Conservation (phyloP, 2,113 vertebrate genomes). For the Hystrix cristata region DNA sequence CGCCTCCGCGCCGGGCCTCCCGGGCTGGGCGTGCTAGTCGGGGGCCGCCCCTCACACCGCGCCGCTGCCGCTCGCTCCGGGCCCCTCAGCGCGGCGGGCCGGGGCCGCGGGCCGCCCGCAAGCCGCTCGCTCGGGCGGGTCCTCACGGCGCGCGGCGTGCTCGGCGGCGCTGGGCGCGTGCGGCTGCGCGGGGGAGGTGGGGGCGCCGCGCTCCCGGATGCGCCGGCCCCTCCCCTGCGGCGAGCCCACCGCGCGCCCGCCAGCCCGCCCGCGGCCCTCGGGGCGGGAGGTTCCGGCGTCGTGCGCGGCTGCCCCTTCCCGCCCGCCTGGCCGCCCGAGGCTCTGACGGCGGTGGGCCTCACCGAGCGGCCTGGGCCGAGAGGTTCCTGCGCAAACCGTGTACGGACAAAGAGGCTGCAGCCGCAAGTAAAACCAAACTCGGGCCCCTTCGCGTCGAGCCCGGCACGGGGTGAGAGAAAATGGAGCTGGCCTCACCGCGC, state of each 20-base stretch:
- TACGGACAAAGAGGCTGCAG: slow-evolving; percentile 67
- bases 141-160: not conserved
- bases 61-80: not conserved
- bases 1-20: not conserved
- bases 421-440: not conserved
- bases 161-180: not conserved
- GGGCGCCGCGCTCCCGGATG: slow-evolving; percentile 61
- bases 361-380: not conserved
- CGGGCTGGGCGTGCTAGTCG: not conserved
- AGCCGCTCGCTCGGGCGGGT: not conserved
- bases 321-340: not conserved
- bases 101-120: not conserved
- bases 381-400: not conserved
- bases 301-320: not conserved
- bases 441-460: slow-evolving; percentile 11
- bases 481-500: slow-evolving; percentile 29
- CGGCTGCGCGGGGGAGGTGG: not conserved
- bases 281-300: not conserved
- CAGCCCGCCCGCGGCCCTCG: slow-evolving; percentile 25
- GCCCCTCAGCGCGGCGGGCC: not conserved
- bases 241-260: slow-evolving; percentile 53
- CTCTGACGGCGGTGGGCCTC: not conserved
- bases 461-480: not conserved
- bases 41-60: not conserved
- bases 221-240: slow-evolving; percentile 68